Evolutionary conservation across 1,140 invertebrate genomes (phyloP).

Genomic region (Papilio polytes): DNA sequence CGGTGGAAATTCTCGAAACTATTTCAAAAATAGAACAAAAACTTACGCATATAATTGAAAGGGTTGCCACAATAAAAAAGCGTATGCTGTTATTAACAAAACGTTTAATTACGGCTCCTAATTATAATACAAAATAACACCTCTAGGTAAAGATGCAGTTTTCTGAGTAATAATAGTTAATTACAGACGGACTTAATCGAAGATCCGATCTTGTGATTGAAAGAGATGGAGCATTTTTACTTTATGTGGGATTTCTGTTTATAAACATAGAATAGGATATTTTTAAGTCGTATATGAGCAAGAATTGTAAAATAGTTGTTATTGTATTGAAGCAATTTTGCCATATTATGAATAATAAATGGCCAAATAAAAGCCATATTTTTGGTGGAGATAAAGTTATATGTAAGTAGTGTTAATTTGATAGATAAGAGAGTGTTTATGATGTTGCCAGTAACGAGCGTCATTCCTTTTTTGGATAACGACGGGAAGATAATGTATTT

Average conservation of each 20-base stretch:
- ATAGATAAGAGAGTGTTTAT: background rate
- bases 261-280: background rate
- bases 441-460: background rate
- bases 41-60: constrained; percentile 42
- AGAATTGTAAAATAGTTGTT: background rate
- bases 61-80: constrained; percentile 64
- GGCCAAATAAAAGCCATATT: background rate
- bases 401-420: background rate
- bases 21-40: constrained; percentile 44
- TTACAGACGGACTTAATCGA: constrained; percentile 41
- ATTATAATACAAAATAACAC: constrained; percentile 61
- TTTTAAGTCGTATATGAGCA: background rate
- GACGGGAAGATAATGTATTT: background rate
- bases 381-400: background rate
- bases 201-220: constrained; percentile 21
- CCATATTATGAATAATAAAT: background rate
- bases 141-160: constrained; percentile 54
- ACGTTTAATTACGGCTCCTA: constrained; percentile 58
- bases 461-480: background rate
- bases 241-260: constrained; percentile 9
- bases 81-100: constrained; percentile 66
- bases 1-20: background rate
- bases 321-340: background rate
- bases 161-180: constrained; percentile 13
- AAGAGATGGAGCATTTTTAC: background rate